Evolutionary conservation across 2,888 invertebrate genomes (phyloP), one percentile per base, ranked within the genome.

Genomic region (Pocota personata): DNA sequence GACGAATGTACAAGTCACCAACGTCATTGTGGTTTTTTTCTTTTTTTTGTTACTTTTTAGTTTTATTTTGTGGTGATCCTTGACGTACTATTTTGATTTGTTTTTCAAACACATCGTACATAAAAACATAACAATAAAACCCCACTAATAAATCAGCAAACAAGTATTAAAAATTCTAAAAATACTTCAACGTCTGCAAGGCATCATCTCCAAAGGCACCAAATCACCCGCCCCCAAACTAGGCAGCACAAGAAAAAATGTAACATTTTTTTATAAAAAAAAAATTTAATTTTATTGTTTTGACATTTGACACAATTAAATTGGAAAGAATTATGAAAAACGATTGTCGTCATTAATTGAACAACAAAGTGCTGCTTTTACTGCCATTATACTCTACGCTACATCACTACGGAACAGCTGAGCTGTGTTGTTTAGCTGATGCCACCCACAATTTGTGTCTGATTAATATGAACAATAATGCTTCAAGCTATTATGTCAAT

Each of bases 311-410:
- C 87, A 82, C 73, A 73, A 87, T 87, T 82, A 78, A 87, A 87
- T 87, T 87, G 87, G 82, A 69, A 69, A 48, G 87, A 87, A 87
- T 87, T 87, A 87, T 87, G 82, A 87, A 82, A 87, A 87, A 87
- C 57, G 87, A 87, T 87, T 87, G 77, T 73, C 69, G 83, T 75
- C 66, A 66, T 87, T 82, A 82, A 87, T 87, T 82, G 76, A 82
- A 48, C 46, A 78, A 60, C 72, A 77, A 77, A 76, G 67, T 67
- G 71, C 71, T 76, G 40, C 71, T 71, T 40, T 64, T 27, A 14
- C 67, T 58, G 50, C 43, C 52, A 80, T 64, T 58, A 50, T 60
- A 27, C 55, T 55, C 67, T 43, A 4, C 16, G 2, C 30, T n/a
- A 52, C 14, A n/a, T 7, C 27, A 57, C 21, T 12, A 57, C 3